phyloP scores from a whole-genome alignment of 1,140 invertebrate species.

The Bombus affinis region DNA sequence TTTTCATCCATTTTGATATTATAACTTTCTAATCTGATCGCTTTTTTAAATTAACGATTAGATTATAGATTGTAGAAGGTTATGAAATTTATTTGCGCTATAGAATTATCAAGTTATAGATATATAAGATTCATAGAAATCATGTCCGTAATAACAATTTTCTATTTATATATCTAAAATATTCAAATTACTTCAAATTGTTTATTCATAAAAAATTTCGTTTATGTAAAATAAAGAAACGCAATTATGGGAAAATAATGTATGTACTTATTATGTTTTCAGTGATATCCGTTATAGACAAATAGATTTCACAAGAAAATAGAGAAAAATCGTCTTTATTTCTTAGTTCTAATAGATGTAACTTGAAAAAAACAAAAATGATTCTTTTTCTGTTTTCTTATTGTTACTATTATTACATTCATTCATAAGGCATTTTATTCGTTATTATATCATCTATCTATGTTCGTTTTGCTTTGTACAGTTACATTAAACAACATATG shows the following conservation, averaged over 20 bases:
- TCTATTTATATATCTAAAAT: no score
- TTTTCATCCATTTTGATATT: no score
- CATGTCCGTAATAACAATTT: no score
- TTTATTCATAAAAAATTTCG: background rate
- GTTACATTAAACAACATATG: background rate
- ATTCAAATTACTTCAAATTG: background rate
- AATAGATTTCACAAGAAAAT: no score
- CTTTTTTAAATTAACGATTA: no score
- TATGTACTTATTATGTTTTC: background rate
- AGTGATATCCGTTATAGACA: background rate
- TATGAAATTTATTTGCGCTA: no score
- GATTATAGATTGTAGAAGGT: no score
- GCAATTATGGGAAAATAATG: background rate
- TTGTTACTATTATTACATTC: background rate
- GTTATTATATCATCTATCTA: background rate
- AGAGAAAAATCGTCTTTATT: background rate
- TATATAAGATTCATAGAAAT: no score
- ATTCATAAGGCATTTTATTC: background rate
- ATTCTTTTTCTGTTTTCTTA: background rate
- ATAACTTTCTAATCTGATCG: no score
- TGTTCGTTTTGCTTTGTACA: background rate
- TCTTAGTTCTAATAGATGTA: background rate
- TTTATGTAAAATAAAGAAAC: no score
- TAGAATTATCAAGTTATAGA: no score
- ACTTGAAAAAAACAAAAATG: background rate